phyloP scores from a whole-genome alignment of 2,113 vertebrate genomes.

The Triplophysa rosa region DNA sequence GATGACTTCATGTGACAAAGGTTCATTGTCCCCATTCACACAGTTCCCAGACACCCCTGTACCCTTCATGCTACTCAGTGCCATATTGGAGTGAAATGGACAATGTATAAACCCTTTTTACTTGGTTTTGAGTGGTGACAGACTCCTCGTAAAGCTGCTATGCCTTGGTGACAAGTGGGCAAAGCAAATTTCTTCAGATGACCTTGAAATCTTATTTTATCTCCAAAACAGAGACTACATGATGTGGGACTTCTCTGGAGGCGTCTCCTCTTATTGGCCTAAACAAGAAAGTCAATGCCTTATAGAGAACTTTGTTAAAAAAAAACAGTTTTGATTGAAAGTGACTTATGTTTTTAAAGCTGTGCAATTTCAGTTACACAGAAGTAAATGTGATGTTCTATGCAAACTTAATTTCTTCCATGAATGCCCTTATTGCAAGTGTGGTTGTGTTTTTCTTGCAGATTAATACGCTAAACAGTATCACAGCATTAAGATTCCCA shows the following conservation, averaged over 20 bases:
- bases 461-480: conserved; percentile 65
- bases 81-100: conserved; percentile 82
- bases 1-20: conserved; percentile 98
- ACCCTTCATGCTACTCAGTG: conserved; percentile 90
- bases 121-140: conserved; percentile 72
- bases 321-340: conserved; percentile 55
- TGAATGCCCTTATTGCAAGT: conserved; percentile 68
- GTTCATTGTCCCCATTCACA: conserved; percentile 69
- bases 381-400: conserved; percentile 73
- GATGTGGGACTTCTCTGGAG: conserved; percentile 46
- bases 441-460: conserved; percentile 65
- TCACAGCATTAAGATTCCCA: conserved; percentile 67
- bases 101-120: conserved; percentile 81
- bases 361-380: conserved; percentile 69
- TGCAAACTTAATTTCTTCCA: conserved; percentile 73
- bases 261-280: conserved; percentile 61
- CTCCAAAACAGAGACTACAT: conserved; percentile 52
- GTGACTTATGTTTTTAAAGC: conserved; percentile 55
- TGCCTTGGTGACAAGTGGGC: conserved; percentile 58
- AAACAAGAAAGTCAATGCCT: conserved; percentile 63
- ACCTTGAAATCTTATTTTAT: conserved; percentile 72
- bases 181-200: conserved; percentile 62
- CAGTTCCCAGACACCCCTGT: conserved; percentile 61
- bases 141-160: conserved; percentile 70
- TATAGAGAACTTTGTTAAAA: conserved; percentile 60